These are phyloP conservation scores for Cacajao melanocephalus DNA, from an alignment of 2,797 vertebrate species.

Conservation along the genomic window DNA sequence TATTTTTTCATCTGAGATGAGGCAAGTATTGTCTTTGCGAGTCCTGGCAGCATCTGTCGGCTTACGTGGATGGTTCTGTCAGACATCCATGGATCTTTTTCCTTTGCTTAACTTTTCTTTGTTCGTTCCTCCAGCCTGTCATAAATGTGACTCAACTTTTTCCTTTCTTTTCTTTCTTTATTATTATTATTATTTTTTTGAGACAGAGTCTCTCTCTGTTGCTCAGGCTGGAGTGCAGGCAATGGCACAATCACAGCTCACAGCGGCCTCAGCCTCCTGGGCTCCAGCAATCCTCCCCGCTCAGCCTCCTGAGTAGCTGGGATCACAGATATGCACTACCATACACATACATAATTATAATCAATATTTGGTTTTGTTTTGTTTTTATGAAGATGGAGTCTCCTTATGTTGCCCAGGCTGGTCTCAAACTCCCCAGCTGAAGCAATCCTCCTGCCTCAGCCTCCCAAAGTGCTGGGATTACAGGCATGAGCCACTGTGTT, in stretches of 20 bases:
- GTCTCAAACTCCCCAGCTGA: neutral
- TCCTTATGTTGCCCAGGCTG: neutral
- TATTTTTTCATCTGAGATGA: neutral
- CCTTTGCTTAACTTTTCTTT: neutral
- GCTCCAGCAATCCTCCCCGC: neutral
- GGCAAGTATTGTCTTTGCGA: neutral
- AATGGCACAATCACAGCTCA: neutral
- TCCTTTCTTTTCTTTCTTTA: neutral
- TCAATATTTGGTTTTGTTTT: neutral
- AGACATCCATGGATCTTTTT: neutral
- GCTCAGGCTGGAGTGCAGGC: neutral
- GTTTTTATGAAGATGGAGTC: neutral
- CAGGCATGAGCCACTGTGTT: neutral
- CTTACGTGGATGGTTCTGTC: neutral
- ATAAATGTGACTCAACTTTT: neutral
- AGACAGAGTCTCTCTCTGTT: neutral
- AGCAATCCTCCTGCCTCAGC: neutral
- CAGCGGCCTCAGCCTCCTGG: neutral
- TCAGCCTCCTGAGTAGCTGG: neutral
- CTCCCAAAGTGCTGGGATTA: neutral
- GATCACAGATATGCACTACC: neutral
- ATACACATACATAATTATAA: neutral
- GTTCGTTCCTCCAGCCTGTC: neutral
- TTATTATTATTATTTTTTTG: no score
- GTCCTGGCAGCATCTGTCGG: rapidly evolving